Evolutionary conservation across 2,888 invertebrate genomes (phyloP).

Genomic region (Pseudococcus longispinus): DNA sequence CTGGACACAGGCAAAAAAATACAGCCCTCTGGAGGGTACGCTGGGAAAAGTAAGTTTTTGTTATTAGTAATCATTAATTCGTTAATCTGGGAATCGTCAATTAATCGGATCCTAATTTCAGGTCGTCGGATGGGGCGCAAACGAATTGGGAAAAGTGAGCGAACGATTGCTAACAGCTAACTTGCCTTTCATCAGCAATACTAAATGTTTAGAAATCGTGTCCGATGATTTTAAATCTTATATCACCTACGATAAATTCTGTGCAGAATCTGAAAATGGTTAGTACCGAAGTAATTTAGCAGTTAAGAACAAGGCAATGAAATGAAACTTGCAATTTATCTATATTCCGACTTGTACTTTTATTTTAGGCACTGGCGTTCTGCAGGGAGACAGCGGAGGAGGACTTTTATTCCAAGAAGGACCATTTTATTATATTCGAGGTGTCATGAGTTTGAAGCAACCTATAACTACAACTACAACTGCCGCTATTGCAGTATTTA

Average conservation of each 20-base stretch:
- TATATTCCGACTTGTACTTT: neutral
- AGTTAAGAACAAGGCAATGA: too few species aligned
- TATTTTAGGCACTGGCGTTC: neutral
- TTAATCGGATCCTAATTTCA: slow-evolving; percentile 33
- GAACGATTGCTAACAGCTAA: slow-evolving; percentile 58
- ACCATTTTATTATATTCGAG: neutral
- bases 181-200: slow-evolving; percentile 59
- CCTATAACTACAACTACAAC: neutral
- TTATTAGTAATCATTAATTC: too few species aligned
- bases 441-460: neutral
- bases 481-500: neutral
- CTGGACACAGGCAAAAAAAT: slow-evolving; percentile 30
- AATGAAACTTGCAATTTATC: too few species aligned
- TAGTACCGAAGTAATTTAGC: neutral
- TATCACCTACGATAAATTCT: slow-evolving; percentile 60
- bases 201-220: slow-evolving; percentile 57
- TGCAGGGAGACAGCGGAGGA: slow-evolving; percentile 29
- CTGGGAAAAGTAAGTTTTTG: slow-evolving; percentile 57
- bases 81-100: neutral
- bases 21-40: slow-evolving; percentile 49
- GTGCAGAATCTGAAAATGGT: slow-evolving; percentile 59
- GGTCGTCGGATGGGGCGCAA: slow-evolving; percentile 60
- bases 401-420: slow-evolving; percentile 14
- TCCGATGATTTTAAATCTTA: slow-evolving; percentile 57
- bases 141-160: slow-evolving; percentile 57